Base-by-base conservation (phyloP, 2,113 vertebrate genomes). In the Carassius carassius region DNA sequence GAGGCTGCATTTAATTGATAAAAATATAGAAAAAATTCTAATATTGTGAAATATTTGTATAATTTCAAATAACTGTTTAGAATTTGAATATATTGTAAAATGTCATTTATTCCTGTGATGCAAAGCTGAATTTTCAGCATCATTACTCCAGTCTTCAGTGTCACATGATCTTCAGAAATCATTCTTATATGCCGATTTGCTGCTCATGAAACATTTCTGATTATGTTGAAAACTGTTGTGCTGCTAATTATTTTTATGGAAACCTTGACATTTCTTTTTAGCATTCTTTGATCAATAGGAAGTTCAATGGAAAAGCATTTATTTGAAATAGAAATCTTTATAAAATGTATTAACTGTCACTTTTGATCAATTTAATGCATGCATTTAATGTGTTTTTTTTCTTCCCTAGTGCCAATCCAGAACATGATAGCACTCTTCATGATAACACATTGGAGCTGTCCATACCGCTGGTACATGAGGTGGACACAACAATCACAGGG, bases 401-500 rank as follows among this genome's bases (percentile, higher is more conserved):
- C 35, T 37, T 29, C 88, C 83, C 12, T 78, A 96, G 98, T 44
- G 98, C 97, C 85, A 99, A 99, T 84, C 86, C 96, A 25, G 98
- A 99, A 81, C 94, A 91, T 6, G 7, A 91, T 0, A 94, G 93
- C 83, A 95, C 94, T 81, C 92, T 98, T 58, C 93, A 94, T 0
- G 97, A 99, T 94, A 99, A 99, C 92, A 92, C n/a, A 58, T 90
- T 99, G 85, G 92, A 90, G 5, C 90, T 99, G 67, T 94, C 90
- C 0, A 95, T 99, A 86, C 94, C 96, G 1, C 90, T 99, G 88
- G 92, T 97, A 90, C 97, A 99, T 10, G 98, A 99, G 91, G 98
- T 99, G 37, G 97, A 99, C 92, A 96, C 96, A 0, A 96, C 97
- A 54, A 92, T 99, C 85, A 97, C 89, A 0, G 97, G 97, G 98